Conservation (phyloP, 2,113 vertebrate species). For the Myanophis thanlyinensis region DNA sequence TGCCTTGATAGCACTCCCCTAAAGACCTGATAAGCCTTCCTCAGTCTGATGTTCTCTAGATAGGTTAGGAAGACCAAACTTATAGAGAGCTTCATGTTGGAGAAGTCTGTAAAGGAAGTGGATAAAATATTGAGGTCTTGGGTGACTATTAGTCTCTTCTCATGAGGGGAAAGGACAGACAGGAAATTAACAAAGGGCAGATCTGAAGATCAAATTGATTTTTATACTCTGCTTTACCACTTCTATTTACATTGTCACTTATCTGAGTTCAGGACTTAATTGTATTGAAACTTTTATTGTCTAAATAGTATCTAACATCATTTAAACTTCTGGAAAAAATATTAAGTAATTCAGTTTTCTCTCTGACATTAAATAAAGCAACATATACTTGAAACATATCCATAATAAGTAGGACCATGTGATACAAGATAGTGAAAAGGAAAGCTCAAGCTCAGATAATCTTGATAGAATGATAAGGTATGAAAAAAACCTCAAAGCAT, state of each 20-base stretch:
- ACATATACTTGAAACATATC: neutral
- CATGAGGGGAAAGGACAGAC: neutral
- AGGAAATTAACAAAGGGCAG: neutral
- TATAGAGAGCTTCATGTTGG: neutral
- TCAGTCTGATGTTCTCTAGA: neutral
- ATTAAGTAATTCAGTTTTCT: neutral
- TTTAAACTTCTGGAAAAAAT: neutral
- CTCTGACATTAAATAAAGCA: neutral
- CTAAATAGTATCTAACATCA: neutral
- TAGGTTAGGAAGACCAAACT: neutral
- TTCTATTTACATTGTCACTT: neutral
- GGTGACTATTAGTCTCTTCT: neutral
- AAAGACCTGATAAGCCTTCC: neutral
- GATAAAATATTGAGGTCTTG: neutral
- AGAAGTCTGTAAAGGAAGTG: neutral
- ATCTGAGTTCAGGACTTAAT: neutral
- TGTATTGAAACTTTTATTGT: neutral
- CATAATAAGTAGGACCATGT: neutral
- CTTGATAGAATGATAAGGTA: neutral
- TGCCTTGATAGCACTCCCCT: neutral
- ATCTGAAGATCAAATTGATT: neutral
- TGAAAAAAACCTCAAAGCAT: neutral
- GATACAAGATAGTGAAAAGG: neutral
- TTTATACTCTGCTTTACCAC: neutral
- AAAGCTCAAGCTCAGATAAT: neutral